Evolutionary conservation across 2,888 invertebrate genomes (phyloP).

Genomic region (Apamea anceps): DNA sequence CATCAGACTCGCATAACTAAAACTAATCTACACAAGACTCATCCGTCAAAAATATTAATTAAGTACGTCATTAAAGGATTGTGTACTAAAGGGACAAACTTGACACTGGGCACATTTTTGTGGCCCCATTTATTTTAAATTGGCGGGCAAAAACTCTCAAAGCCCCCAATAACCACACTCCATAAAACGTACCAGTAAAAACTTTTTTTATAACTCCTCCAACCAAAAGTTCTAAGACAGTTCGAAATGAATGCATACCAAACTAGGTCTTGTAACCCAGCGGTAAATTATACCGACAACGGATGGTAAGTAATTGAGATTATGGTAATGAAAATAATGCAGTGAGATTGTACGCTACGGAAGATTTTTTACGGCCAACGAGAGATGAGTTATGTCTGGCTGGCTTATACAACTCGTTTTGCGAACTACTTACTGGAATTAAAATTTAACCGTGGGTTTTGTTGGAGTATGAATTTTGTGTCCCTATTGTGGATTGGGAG

Average conservation of each 20-base stretch:
- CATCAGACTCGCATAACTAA: background rate
- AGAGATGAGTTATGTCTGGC: conserved; percentile 67
- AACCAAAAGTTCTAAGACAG: conserved; percentile 39
- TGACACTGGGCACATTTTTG: background rate
- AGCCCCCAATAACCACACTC: conserved; percentile 44
- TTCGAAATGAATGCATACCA: conserved; percentile 60
- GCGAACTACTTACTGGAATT: conserved; percentile 66
- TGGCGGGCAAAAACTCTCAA: conserved; percentile 13
- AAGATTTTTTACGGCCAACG: conserved; percentile 71
- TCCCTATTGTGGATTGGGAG: conserved; percentile 35
- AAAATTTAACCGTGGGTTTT: conserved; percentile 58
- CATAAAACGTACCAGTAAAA: conserved; percentile 52
- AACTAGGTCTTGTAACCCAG: conserved; percentile 51
- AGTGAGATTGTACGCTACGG: conserved; percentile 58
- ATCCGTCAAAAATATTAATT: background rate
- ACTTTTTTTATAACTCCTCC: conserved; percentile 47
- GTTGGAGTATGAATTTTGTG: conserved; percentile 45
- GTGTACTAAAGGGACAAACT: background rate
- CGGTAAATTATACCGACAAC: conserved; percentile 63
- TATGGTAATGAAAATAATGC: conserved; percentile 74
- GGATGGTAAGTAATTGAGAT: conserved; percentile 74
- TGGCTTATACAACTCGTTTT: conserved; percentile 55
- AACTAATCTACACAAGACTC: no score
- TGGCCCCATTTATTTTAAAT: conserved; percentile 27
- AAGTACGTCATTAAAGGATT: background rate